Evolutionary conservation across 2,888 invertebrate genomes (phyloP), one percentile per base, ranked within the genome.

Genomic region (Athripsodes cinereus): DNA sequence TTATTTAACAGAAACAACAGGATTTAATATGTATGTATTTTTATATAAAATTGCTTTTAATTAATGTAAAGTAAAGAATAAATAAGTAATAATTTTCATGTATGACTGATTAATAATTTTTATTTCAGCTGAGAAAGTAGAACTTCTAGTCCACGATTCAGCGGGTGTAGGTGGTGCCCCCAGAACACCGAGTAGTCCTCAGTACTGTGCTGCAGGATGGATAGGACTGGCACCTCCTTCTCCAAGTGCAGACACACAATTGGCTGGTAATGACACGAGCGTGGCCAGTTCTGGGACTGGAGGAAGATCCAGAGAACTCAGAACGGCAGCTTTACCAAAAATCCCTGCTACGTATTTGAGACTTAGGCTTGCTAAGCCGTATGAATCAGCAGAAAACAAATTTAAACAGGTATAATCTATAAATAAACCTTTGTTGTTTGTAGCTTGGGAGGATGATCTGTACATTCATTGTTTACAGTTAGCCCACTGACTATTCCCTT

Each of bases 371-470:
- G 88, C 92, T 64, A 87, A 87, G 66, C 92, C 93, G 62, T 91
- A 96, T 71, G 76, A 80, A 55, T 94, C 95, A 69, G 83, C 85
- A 62, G 85, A 87, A 67, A 94, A 94, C 73, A 78, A 80, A 21
- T 81, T 84, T 64, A 86, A 92, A 67, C 96, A 96, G 84, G 94
- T 93, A n/a, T n/a, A n/a, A n/a, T n/a, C n/a, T n/a, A n/a, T n/a
- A n/a, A n/a, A n/a, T n/a, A n/a, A n/a, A n/a, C n/a, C n/a, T n/a
- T n/a, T n/a, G n/a, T n/a, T n/a, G n/a, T n/a, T n/a, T n/a, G n/a
- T n/a, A n/a, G n/a, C n/a, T n/a, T n/a, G n/a, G n/a, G n/a, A n/a
- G n/a, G n/a, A n/a, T n/a, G n/a, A n/a, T n/a, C n/a, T n/a, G n/a
- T n/a, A n/a, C n/a, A n/a, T n/a, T n/a, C n/a, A n/a, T n/a, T n/a